Percentiles rank a stretch among this genome's conserved stretches.
phyloP scores from a whole-genome alignment of 2,888 invertebrate species.

The Temnothorax unifasciatus region DNA sequence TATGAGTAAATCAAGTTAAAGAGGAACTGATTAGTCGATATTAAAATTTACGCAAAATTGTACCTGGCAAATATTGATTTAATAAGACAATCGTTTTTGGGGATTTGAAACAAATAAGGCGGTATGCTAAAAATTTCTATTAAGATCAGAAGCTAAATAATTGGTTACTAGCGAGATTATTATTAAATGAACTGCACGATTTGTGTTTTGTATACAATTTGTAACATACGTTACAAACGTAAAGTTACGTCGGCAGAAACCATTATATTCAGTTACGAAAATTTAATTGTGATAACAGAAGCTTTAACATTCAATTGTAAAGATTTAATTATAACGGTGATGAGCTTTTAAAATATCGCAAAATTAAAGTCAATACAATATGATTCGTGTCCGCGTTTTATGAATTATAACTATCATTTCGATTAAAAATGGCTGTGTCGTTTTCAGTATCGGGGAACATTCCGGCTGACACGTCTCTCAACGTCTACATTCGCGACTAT shows the following conservation, averaged over 20 bases:
- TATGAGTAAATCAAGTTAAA: background rate
- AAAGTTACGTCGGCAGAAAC: no score
- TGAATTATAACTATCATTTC: background rate
- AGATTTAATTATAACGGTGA: constrained; percentile 7
- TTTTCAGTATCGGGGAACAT: constrained; percentile 76
- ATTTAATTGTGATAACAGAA: no score
- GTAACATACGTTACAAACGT: background rate
- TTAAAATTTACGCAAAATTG: background rate
- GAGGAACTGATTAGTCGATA: background rate
- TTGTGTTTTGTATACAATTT: no score
- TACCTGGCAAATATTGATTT: background rate
- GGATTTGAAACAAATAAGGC: background rate
- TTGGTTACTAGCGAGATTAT: background rate
- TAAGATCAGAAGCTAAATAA: background rate
- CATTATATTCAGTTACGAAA: no score
- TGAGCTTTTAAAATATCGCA: background rate
- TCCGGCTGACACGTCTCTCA: constrained; percentile 88
- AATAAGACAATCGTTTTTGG: background rate
- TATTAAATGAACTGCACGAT: background rate
- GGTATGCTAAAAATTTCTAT: background rate
- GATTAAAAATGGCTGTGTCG: background rate
- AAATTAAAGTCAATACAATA: background rate
- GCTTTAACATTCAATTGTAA: background rate
- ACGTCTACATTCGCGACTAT: constrained; percentile 89
- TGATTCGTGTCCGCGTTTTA: background rate